Percentiles rank a stretch among this genome's conserved stretches.
Evolutionary conservation across 2,888 invertebrate species (phyloP).

Genomic region (Aphelenchoides bicaudatus): DNA sequence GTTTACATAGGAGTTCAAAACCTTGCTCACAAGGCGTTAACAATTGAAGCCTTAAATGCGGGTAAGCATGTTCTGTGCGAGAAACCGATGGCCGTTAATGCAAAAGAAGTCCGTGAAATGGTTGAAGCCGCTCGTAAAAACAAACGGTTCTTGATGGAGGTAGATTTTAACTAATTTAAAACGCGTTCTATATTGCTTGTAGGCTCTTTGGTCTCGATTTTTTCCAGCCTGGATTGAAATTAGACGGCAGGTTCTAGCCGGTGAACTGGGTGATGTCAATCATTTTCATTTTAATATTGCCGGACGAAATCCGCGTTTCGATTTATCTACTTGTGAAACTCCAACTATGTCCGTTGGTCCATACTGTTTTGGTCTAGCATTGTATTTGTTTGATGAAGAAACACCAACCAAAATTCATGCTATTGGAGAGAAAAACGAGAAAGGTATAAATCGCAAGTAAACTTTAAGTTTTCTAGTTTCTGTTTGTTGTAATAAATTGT

Average conservation of each 20-base stretch:
- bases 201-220: constrained; percentile 41
- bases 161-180: constrained; percentile 33
- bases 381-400: background rate
- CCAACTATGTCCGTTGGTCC: background rate
- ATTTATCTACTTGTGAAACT: background rate
- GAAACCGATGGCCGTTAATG: constrained; percentile 80
- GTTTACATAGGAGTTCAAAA: constrained; percentile 79
- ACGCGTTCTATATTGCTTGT: background rate
- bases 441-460: background rate
- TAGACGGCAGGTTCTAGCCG: background rate
- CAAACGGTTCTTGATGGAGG: constrained; percentile 77
- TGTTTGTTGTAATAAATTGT: no score
- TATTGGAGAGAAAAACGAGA: constrained; percentile 4
- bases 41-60: constrained; percentile 73
- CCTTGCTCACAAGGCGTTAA: constrained; percentile 72
- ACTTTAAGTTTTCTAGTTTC: no score
- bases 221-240: constrained; percentile 26
- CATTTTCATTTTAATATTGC: constrained; percentile 13
- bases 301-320: background rate
- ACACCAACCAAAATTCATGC: constrained; percentile 1
- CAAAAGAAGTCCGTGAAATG: constrained; percentile 72
- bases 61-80: constrained; percentile 86
- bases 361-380: background rate
- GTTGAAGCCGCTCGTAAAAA: constrained; percentile 70
- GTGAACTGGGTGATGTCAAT: background rate